Evolutionary conservation across 2,113 vertebrate genomes (phyloP).

Genomic region (Ellobius talpinus): DNA sequence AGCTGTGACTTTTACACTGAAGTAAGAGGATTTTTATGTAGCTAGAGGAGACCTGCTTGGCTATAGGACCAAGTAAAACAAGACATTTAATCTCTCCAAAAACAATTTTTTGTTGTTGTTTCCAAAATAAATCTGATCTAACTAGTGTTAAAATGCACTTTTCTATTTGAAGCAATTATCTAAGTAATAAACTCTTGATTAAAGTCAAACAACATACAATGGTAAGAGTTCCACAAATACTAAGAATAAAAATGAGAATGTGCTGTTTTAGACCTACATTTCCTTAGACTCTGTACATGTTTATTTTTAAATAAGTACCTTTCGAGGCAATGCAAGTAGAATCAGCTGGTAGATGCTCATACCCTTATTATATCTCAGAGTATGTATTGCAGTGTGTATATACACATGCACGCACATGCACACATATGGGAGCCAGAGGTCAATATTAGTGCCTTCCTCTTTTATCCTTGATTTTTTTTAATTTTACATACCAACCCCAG

Average conservation of each 20-base stretch:
- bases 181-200: constrained; percentile 5
- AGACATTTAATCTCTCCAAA: constrained; percentile 12
- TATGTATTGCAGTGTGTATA: background rate
- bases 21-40: background rate
- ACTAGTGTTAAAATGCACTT: constrained; percentile 1
- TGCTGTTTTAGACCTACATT: background rate
- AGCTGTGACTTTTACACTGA: background rate
- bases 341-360: background rate
- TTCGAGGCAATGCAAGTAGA: background rate
- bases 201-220: constrained; percentile 52
- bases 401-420: too few species aligned
- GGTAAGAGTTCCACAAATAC: constrained; percentile 19
- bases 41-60: background rate
- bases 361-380: background rate
- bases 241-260: constrained; percentile 40
- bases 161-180: constrained; percentile 50
- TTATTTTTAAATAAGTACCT: constrained; percentile 51
- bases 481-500: too few species aligned
- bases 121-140: constrained; percentile 21
- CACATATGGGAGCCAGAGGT: background rate
- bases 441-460: background rate
- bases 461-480: too few species aligned
- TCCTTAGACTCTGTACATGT: background rate
- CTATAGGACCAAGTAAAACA: background rate
- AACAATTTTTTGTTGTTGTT: constrained; percentile 3